phyloP scores from a whole-genome alignment of 2,888 invertebrate species.

The Pseudanteris insignis region DNA sequence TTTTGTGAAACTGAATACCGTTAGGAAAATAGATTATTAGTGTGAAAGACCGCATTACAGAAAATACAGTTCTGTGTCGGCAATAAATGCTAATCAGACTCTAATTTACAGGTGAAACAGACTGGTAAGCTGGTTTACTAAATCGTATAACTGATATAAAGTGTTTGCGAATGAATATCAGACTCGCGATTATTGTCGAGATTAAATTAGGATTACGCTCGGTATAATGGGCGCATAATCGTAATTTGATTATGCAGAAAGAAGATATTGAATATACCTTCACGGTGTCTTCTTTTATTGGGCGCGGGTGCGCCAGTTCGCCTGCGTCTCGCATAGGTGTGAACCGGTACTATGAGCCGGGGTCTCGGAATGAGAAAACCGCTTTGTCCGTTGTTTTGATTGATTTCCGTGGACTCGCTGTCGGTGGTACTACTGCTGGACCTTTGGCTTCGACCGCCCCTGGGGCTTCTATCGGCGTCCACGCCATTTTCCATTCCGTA shows the following conservation, averaged over 20 bases:
- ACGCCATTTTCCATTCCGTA: conserved; percentile 51
- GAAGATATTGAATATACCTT: conserved; percentile 51
- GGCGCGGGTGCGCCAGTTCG: conserved; percentile 80
- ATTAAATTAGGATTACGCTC: too few relatives aligned
- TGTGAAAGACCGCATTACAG: too few relatives aligned
- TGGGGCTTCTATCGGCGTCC: conserved; percentile 42
- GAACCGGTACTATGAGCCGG: conserved; percentile 86
- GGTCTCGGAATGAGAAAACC: conserved; percentile 84
- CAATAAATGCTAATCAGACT: too few relatives aligned
- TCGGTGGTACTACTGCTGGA: conserved; percentile 58
- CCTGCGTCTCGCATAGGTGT: conserved; percentile 83
- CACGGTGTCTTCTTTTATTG: conserved; percentile 65
- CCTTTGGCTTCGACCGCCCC: conserved; percentile 47
- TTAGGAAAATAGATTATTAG: too few relatives aligned
- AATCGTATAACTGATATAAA: too few relatives aligned
- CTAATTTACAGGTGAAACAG: too few relatives aligned
- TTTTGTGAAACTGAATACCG: too few relatives aligned
- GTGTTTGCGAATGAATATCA: too few relatives aligned
- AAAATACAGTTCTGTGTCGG: too few relatives aligned
- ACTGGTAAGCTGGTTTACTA: too few relatives aligned
- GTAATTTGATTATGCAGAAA: background rate
- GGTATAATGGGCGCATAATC: too few relatives aligned
- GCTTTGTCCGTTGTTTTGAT: conserved; percentile 49
- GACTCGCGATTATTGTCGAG: too few relatives aligned
- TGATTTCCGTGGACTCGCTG: conserved; percentile 56